Evolutionary conservation across 92 coral and sea anemone genomes (phyloP).

Genomic region (Plumapathes pennacea): DNA sequence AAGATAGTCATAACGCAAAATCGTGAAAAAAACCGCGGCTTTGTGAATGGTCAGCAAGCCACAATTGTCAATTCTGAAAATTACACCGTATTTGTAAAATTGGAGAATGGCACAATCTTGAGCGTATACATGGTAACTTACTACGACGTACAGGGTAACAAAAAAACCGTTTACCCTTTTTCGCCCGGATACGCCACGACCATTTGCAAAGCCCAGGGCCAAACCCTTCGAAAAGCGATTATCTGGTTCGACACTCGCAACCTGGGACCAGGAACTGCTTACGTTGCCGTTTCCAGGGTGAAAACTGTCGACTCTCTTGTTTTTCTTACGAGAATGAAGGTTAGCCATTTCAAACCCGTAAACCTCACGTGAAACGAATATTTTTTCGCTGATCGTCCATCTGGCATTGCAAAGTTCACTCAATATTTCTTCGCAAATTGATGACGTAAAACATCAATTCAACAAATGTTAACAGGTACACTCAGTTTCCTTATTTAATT

Average conservation of each 20-base stretch:
- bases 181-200: conserved; percentile 18
- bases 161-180: conserved; percentile 10
- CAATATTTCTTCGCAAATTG: too few species aligned
- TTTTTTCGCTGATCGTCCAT: too few species aligned
- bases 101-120: not conserved
- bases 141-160: not conserved
- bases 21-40: conserved; percentile 7
- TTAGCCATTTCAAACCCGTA: too few species aligned
- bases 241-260: conserved; percentile 15
- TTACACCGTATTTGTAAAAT: not conserved
- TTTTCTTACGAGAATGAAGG: too few species aligned
- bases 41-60: conserved; percentile 15
- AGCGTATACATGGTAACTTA: conserved; percentile 1
- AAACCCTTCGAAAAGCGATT: conserved; percentile 2
- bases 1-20: conserved; percentile 20
- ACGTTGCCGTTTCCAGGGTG: conserved; percentile 6
- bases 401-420: too few species aligned
- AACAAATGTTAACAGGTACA: too few species aligned
- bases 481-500: too few species aligned
- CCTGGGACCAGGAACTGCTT: conserved; percentile 10
- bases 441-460: too few species aligned
- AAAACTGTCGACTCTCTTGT: not conserved
- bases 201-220: conserved; percentile 33
- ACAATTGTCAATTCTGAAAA: not conserved
- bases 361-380: too few species aligned